Evolutionary conservation across 2,888 invertebrate species (phyloP).

Genomic region (Microplitis deprimator): DNA sequence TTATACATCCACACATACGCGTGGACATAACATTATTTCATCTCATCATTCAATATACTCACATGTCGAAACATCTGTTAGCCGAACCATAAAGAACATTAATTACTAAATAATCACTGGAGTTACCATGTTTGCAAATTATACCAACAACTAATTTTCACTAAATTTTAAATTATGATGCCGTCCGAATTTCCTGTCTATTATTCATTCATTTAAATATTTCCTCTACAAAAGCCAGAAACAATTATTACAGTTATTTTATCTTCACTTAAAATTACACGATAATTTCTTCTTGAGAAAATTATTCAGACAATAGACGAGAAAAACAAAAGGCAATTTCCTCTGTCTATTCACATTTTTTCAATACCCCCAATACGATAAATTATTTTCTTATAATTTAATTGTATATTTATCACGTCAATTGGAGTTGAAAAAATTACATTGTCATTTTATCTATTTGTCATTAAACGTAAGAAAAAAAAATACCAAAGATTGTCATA

Average conservation of each 20-base stretch:
- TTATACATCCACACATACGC: neutral
- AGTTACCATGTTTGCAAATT: neutral
- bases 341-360: neutral
- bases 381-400: neutral
- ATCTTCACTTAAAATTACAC: neutral
- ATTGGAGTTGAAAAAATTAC: neutral
- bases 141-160: neutral
- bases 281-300: neutral
- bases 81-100: neutral
- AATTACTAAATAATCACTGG: neutral
- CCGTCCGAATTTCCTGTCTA: too few species aligned
- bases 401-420: neutral
- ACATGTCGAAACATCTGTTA: conserved; percentile 1
- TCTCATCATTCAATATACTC: neutral
- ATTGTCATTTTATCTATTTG: neutral
- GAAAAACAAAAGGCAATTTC: neutral
- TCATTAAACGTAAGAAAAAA: conserved; percentile 8
- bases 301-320: neutral
- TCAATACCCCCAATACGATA: neutral
- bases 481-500: conserved; percentile 12
- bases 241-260: too few species aligned
- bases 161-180: neutral
- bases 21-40: neutral
- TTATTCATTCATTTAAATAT: too few species aligned
- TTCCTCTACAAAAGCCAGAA: too few species aligned